phyloP scores from a whole-genome alignment of 2,797 vertebrate genomes.

The Danio kyathit region DNA sequence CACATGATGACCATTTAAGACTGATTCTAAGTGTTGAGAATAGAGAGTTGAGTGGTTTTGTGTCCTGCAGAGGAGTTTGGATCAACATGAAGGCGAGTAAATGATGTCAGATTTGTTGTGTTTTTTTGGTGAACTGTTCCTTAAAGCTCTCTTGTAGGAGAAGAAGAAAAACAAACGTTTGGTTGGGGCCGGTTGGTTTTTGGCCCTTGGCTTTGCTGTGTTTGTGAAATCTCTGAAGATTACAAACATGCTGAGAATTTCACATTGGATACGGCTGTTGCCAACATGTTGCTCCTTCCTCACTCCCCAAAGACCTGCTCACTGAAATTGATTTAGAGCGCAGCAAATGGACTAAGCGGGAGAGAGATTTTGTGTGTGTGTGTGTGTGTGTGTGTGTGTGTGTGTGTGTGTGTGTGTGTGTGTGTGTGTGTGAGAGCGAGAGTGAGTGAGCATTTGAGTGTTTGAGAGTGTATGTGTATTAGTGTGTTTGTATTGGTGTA shows the following conservation, averaged over 20 bases:
- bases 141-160: neutral
- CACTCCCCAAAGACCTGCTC: conserved; percentile 29
- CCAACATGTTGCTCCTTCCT: conserved; percentile 29
- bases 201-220: neutral
- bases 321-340: conserved; percentile 30
- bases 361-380: too few relatives aligned
- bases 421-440: too few relatives aligned
- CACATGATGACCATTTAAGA: too few relatives aligned
- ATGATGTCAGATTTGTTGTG: neutral
- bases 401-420: too few relatives aligned
- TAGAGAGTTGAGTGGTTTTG: neutral
- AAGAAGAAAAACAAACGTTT: neutral
- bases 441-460: too few relatives aligned
- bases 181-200: neutral
- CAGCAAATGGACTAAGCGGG: neutral
- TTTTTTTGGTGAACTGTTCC: neutral
- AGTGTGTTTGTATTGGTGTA: too few relatives aligned
- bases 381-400: too few relatives aligned
- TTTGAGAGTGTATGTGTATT: neutral
- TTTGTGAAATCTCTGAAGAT: conserved; percentile 20
- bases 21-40: too few relatives aligned
- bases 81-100: neutral
- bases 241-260: conserved; percentile 40
- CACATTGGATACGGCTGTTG: conserved; percentile 29
- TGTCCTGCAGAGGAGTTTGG: neutral